Evolutionary conservation across 2,797 vertebrate genomes (phyloP).

Genomic region (Acanthornis magna): DNA sequence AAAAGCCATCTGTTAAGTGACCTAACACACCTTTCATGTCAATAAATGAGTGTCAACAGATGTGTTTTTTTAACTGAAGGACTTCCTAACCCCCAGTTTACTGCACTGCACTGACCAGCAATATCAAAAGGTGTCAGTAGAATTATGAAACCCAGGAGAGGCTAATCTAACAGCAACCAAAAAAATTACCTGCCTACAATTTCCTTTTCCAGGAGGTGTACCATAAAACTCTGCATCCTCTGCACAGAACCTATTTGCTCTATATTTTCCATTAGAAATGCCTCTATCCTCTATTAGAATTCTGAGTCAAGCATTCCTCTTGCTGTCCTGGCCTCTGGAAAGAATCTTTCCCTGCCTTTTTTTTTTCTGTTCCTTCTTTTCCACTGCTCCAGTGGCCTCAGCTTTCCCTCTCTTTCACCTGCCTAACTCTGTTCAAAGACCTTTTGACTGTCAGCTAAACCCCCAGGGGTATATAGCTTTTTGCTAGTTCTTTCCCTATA

Average conservation of each 20-base stretch:
- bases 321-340: background rate
- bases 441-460: background rate
- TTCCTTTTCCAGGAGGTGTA: background rate
- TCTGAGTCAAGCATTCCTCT: background rate
- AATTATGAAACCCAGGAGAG: conserved; percentile 37
- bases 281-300: background rate
- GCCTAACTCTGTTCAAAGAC: background rate
- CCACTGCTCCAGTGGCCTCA: background rate
- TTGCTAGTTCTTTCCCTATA: background rate
- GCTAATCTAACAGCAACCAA: background rate
- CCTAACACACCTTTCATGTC: background rate
- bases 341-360: background rate
- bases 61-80: background rate
- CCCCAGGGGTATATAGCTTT: background rate
- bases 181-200: background rate
- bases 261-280: background rate
- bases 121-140: conserved; percentile 5
- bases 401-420: background rate
- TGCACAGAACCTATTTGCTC: background rate
- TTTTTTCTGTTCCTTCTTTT: too few species aligned
- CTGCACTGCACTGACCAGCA: background rate
- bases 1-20: conserved; percentile 12
- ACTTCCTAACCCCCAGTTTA: background rate
- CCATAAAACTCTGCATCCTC: background rate
- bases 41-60: background rate